A percentile compares a stretch with the other conserved stretches of the same genome.
These are phyloP conservation scores for Trichogramma pretiosum DNA, from an alignment of 1,140 invertebrate species.

Conservation along the genomic window DNA sequence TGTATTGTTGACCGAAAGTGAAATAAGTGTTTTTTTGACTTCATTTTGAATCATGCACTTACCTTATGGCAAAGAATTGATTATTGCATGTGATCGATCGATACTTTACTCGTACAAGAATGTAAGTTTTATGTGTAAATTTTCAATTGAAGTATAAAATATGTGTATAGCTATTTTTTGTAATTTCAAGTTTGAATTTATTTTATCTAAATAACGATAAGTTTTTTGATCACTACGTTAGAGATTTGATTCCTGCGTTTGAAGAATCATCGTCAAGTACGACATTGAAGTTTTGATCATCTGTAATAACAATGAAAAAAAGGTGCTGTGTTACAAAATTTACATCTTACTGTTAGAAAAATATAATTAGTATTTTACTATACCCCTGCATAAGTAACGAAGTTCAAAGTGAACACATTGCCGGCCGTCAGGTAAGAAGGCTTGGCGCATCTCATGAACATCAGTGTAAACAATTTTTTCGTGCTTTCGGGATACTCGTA, in stretches of 20 bases:
- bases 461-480: neutral
- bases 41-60: too few relatives aligned
- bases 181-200: neutral
- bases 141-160: neutral
- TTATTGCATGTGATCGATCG: neutral
- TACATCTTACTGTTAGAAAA: too few relatives aligned
- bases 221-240: too few relatives aligned
- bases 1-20: too few relatives aligned
- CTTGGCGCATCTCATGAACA: constrained; percentile 1
- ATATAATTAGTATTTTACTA: neutral
- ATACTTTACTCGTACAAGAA: too few relatives aligned
- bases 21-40: too few relatives aligned
- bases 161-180: neutral
- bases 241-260: too few relatives aligned
- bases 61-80: too few relatives aligned
- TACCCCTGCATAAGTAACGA: constrained; percentile 5
- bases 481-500: neutral
- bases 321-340: neutral
- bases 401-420: neutral
- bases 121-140: too few relatives aligned
- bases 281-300: constrained; percentile 7
- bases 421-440: constrained; percentile 4
- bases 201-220: too few relatives aligned
- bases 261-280: constrained; percentile 8
- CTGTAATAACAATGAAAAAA: constrained; percentile 3